Base-by-base conservation (phyloP, 1,140 invertebrate species). In the Akabosia matsudoensis region DNA sequence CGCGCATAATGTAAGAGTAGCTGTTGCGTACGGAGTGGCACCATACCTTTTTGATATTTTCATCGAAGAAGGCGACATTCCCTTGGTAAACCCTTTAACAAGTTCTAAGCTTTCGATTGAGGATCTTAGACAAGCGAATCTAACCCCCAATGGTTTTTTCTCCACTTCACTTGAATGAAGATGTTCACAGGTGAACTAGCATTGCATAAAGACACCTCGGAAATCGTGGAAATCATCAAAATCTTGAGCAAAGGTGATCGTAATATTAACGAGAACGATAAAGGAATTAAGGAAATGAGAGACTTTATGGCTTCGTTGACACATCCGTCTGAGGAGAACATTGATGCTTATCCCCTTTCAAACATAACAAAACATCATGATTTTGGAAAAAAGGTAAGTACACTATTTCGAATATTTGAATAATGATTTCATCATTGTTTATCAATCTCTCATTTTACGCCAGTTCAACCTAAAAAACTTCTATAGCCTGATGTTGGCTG, bases 41-140 rank as follows among this genome's bases (percentile, higher is more conserved):
- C 61, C 61, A 2, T 67, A 67, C 31, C 30, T 67, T 7, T 67
- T 67, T 67, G 61, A 67, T 22, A 67, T 67, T 30, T 67, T 67
- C n/a, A 67, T 67, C 31, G 61, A 67, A 31, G 61, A 31, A 16
- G 61, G 28, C 10, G 61, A 67, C 28, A 31, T 67, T 31, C 61
- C 61, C 3, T 30, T 67, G 61, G 61, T 67, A 30, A 56, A 56
- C 10, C 54, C 14, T 16, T 56, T 56, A 56, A 13, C 54, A 56
- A 56, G 24, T 45, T 45, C 37, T 24, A 56, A 67, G 3, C 31
- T 67, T 30, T 31, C 54, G 13, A n/a, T 16, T 61, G n/a, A 67
- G 30, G 22, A 31, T 67, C n/a, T n/a, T n/a, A n/a, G 26, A 67
- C 28, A 18, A 18, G 37, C 61, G 1, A 67, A 67, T 30, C n/a